Evolutionary conservation across 2,797 vertebrate species (phyloP).

Genomic region (Sebastolobus altivelis): DNA sequence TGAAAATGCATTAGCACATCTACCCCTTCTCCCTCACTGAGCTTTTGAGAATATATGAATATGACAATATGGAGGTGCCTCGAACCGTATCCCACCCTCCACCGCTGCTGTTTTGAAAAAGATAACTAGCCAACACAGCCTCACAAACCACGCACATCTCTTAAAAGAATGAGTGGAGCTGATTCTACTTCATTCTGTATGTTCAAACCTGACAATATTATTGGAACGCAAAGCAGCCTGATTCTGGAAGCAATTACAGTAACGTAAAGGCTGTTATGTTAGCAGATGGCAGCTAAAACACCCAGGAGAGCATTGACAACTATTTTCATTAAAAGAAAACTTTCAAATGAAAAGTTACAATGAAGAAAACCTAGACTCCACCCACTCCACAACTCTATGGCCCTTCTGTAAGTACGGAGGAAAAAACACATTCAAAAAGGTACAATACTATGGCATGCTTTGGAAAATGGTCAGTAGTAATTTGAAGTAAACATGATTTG

Average conservation of each 20-base stretch:
- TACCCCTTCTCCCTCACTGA: neutral
- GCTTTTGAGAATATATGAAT: conserved; percentile 1
- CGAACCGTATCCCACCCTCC: neutral
- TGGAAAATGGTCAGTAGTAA: neutral
- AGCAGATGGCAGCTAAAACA: neutral
- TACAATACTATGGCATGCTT: neutral
- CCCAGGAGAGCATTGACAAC: neutral
- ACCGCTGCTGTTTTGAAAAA: neutral
- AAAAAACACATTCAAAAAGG: neutral
- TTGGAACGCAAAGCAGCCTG: neutral
- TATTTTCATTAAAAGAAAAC: neutral
- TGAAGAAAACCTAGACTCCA: neutral
- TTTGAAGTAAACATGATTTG: neutral
- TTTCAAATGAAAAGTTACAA: neutral
- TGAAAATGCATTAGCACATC: neutral
- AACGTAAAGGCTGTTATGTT: neutral
- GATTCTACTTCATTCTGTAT: neutral
- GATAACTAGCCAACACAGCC: neutral
- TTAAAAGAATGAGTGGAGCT: neutral
- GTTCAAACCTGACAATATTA: neutral
- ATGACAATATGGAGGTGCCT: neutral
- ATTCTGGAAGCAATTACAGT: neutral
- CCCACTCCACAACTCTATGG: neutral
- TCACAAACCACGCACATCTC: neutral
- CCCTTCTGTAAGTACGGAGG: neutral